Evolutionary conservation across 2,888 invertebrate species (phyloP).

Genomic region (Orthonychiurus folsomi): DNA sequence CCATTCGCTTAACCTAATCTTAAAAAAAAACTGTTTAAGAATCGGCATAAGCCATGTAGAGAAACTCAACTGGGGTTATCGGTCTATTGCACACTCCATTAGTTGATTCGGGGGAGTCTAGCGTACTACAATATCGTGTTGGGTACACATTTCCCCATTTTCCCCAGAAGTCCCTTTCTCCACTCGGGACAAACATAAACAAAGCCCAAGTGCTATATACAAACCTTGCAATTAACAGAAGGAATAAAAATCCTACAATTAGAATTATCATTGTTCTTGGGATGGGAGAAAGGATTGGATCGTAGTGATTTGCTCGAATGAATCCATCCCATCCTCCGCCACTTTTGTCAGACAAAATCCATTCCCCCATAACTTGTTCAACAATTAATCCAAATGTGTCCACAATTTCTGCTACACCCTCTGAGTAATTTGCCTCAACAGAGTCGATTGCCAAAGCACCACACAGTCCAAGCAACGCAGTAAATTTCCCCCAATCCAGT

Average conservation of each 20-base stretch:
- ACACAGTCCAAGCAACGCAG: conserved; percentile 30
- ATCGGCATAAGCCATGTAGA: too few relatives aligned
- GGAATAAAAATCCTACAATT: conserved; percentile 16
- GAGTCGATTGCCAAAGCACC: conserved; percentile 36
- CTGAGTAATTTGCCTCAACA: conserved; percentile 33
- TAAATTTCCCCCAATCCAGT: conserved; percentile 38
- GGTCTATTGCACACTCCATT: neutral
- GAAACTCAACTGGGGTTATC: neutral
- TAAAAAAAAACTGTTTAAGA: too few relatives aligned
- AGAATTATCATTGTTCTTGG: conserved; percentile 32
- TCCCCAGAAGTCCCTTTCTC: conserved; percentile 18
- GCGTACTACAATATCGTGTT: neutral
- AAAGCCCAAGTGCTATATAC: neutral
- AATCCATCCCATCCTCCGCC: conserved; percentile 38
- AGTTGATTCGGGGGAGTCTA: too few relatives aligned
- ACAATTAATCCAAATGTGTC: conserved; percentile 37
- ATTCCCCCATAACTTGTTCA: conserved; percentile 38
- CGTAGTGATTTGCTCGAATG: conserved; percentile 29
- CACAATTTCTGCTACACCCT: conserved; percentile 37
- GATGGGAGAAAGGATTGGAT: conserved; percentile 32
- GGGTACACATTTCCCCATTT: conserved; percentile 23
- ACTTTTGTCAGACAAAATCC: conserved; percentile 29
- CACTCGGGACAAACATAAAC: neutral
- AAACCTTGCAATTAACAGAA: conserved; percentile 1
- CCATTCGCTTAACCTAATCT: too few relatives aligned